phyloP scores from a whole-genome alignment of 53 echinoderm and acorn worm genomes.

The Henricia sp. region DNA sequence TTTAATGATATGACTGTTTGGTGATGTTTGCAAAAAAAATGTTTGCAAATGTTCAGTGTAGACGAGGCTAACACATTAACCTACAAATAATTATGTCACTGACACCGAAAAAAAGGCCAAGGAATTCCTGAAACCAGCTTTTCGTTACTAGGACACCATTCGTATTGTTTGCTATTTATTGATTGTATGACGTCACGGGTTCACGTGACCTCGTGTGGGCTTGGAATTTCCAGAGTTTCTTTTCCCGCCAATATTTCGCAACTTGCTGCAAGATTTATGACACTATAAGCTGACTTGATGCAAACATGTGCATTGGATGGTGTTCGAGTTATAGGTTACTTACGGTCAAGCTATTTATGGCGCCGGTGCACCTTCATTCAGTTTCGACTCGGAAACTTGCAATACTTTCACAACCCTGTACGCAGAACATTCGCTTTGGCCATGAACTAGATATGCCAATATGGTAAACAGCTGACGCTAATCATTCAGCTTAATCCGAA shows the following conservation, averaged over 20 bases:
- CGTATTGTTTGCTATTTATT: neutral
- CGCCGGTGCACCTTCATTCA: neutral
- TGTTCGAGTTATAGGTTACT: conserved; percentile 8
- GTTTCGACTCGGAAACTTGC: conserved; percentile 6
- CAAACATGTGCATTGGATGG: neutral
- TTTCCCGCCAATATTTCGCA: neutral
- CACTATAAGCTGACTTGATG: neutral
- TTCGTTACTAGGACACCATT: neutral
- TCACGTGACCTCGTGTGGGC: neutral
- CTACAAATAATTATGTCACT: no score
- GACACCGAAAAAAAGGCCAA: no score
- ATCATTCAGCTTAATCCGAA: no score
- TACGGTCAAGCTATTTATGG: conserved; percentile 29
- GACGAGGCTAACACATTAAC: no score
- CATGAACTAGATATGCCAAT: no score
- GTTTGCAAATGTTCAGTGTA: no score
- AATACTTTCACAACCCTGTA: no score
- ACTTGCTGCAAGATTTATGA: conserved; percentile 1
- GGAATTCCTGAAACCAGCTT: neutral
- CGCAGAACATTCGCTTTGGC: no score
- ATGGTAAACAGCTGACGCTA: no score
- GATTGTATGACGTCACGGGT: conserved; percentile 17
- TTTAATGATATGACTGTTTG: no score
- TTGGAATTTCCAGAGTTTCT: conserved; percentile 8
- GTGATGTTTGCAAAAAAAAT: no score